Evolutionary conservation across 2,113 vertebrate genomes (phyloP), one percentile per base, ranked within the genome.

Genomic region (Murina feae): DNA sequence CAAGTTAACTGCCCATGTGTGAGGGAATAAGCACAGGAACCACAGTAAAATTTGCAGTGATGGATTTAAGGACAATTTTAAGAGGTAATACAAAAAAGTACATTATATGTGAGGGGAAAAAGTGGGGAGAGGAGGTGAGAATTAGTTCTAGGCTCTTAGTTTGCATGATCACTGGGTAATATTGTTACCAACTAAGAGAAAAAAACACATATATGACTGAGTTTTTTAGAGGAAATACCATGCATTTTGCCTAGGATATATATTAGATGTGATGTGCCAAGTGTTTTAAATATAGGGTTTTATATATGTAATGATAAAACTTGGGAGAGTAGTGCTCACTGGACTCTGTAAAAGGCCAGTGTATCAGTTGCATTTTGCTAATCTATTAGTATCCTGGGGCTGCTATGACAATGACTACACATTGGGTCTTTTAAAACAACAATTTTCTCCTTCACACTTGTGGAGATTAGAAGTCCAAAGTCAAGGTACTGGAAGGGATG

Each of bases 1-100:
- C 79, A 96, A 96, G 49, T 96, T 96, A 96, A 97, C 79, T 83
- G 91, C 39, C 86, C 68, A 20, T 93, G 86, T 93, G 35, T 76
- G 65, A 80, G 55, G 87, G 32, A 12, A 86, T 79, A 79, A 86
- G n/a, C 83, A 37, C 35, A 86, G 91, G 42, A 93, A 93, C 21
- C 76, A 35, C 37, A 86, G 66, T 9, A 78, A 65, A 63, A 58
- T 80, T 37, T 92, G 63, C 63, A 69, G 63, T 86, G 79, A 95
- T 44, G 9, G 35, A 96, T 93, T 92, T 94, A 91, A 94, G 51
- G 44, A 55, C 47, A 49, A 49, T 66, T 90, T 84, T 60, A 97
- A 89, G 42, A 69, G 28, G 39, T 79, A 95, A 86, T 89, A 74
- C 47, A 86, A 91, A 91, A 90, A 88, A 89, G 51, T 75, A 32